Base-by-base conservation (phyloP, 2,888 invertebrate genomes). In the Zygogramma bicolorata region DNA sequence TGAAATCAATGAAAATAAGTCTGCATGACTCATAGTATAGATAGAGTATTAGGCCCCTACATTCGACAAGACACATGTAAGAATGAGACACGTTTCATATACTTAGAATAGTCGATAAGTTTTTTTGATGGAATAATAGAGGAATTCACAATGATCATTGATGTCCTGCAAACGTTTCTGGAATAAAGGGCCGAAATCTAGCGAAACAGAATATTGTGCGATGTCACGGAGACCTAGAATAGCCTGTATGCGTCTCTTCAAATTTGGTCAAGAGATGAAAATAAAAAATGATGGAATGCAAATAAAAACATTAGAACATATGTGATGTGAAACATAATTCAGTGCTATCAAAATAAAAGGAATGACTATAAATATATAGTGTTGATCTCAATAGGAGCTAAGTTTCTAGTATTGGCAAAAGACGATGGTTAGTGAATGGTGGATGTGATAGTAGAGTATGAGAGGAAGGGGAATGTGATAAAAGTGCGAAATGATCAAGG, bases 231-330 rank as follows among this genome's bases (percentile, higher is more conserved):
- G 81, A 80, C 77, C 82, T 76, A 79, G 75, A 84, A 81, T 81
- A 80, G 79, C 77, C 79, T 81, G 82, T 83, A 80, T 84, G 84
- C 84, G 85, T 84, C 85, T 85, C 82, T 84, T 85, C 82, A 85
- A 84, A 85, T 86, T 86, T 86, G 86, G 86, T 86, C 86, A 85
- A 85, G 84, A 86, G 85, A 86, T 86, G 86, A 86, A 87, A 87
- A 86, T 86, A 87, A 87, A 87, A 86, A 86, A 85, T 85, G 84
- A 85, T 85, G 86, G 86, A 86, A 87, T 86, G 86, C 86, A 87
- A 87, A 87, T 87, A 87, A 87, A 87, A 87, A 87, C 86, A 86
- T 86, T 86, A 84, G 86, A 86, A 86, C 86, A 87, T 87, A 87
- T 87, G 87, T 87, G 86, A 86, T 86, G 84, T 85, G 85, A 86